Evolutionary conservation across 2,888 invertebrate genomes (phyloP), one percentile per base, ranked within the genome.

Genomic region (Panopea generosa): DNA sequence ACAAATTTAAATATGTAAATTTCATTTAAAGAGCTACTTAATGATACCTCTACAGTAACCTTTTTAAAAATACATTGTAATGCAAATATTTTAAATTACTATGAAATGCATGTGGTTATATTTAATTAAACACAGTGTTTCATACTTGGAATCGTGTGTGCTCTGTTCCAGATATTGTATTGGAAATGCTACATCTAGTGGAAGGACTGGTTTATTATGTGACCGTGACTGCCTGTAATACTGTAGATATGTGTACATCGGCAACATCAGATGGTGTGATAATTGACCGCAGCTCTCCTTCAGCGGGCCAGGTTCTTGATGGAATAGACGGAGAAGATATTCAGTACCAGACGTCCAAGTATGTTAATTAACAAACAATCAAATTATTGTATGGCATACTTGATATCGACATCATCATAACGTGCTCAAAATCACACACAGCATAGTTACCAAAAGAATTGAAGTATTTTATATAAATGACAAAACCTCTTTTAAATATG

Each of bases 261-360:
- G 78, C 72, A 7, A 79, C 83, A 6, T 84, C 86, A 20, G 87
- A 87, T 74, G 87, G 86, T 14, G 65, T 86, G 49, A 40, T 86
- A 24, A 63, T 85, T 18, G 87, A 87, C 52, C 71, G 68, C 27
- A 84, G 81, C 18, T 75, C 84, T 14, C 87, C 86, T 9, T 71
- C 61, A 3, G 33, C 65, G 7, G 87, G 87, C 2, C 26, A 40
- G 7, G 83, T 87, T 16, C 53, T 71, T 18, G 86, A 86, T 61
- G 87, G 87, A 1, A 72, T 77, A 7, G 67, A 43, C 9, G 70
- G 68, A 9, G 57, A 45, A 9, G 83, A 85, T 49, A 82, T 78
- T 26, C 68, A 82, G 16, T 85, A 82, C 56, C 86, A 86, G 65
- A 53, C 73, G 4, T 70, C 74, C n/a, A 73, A 49, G 82, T 79